Evolutionary conservation across 1,140 invertebrate genomes (phyloP), one percentile per base, ranked within the genome.

Genomic region (Ceratitis capitata): DNA sequence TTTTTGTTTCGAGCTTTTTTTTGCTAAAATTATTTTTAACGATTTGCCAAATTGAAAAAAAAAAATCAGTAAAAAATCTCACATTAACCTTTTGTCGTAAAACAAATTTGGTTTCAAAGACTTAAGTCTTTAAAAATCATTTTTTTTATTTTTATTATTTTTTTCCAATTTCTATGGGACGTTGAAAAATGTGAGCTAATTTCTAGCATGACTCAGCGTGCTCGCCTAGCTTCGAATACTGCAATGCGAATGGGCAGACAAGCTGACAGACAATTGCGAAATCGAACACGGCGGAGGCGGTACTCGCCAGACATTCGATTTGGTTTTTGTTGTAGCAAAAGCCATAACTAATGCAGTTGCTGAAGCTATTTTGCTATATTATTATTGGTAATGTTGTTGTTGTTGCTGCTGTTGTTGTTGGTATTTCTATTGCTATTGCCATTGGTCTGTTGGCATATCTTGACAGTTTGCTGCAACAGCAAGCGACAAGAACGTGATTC

Each of bases 401-500:
- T n/a, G n/a, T n/a, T 56, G 51, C 23, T 56, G 51, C 23, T 23
- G n/a, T 56, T 56, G 14, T 56, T 69, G 29, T 69, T 69, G 14
- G 1, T n/a, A 19, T 69, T 69, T 29, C 16, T 35, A 39, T n/a
- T 19, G 61, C 61, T n/a, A n/a, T n/a, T n/a, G n/a, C n/a, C n/a
- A n/a, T n/a, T n/a, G n/a, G n/a, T n/a, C n/a, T n/a, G n/a, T n/a
- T n/a, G 61, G 61, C 61, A 19, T 69, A 69, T 69, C 61, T 69
- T 69, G 61, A 35, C 61, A 69, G 61, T 69, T 69, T 19, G 16
- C 32, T 69, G 61, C 61, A 69, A 69, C 61, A 39, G 29, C n/a
- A n/a, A n/a, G n/a, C 51, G 61, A 69, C 61, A 69, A 69, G 61
- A 69, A 69, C 61, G 61, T 69, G 61, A 69, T 69, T 69, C 61